Evolutionary conservation across 2,888 invertebrate species (phyloP).

Genomic region (Geotrupes spiniger): DNA sequence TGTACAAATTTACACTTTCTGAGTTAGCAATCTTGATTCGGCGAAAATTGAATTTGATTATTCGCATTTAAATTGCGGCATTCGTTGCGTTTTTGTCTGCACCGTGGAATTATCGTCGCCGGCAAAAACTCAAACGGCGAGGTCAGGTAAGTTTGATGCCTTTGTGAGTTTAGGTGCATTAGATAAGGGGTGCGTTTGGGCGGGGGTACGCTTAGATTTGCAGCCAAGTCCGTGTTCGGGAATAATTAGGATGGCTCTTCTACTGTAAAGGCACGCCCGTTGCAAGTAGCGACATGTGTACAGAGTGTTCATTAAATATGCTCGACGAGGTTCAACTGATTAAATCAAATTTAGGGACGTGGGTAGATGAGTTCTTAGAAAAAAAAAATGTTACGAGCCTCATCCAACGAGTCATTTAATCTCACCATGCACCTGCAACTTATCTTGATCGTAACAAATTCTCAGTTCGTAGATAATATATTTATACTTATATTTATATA

Average conservation of each 20-base stretch:
- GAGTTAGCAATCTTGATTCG: not conserved
- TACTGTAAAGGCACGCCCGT: conserved; percentile 28
- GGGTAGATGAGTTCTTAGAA: not conserved
- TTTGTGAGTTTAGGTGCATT: conserved; percentile 5
- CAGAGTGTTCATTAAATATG: conserved; percentile 31
- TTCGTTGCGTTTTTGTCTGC: not conserved
- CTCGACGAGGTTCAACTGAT: conserved; percentile 24
- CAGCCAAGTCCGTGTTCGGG: conserved; percentile 29
- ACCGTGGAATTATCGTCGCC: no score
- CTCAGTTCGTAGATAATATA: no score
- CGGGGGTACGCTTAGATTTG: conserved; percentile 11
- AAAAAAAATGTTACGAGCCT: not conserved
- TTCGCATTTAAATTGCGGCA: not conserved
- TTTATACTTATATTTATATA: no score
- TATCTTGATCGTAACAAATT: not conserved
- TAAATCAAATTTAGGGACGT: conserved; percentile 21
- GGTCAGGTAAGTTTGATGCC: not conserved
- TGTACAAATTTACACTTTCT: conserved; percentile 5
- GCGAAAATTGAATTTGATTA: no score
- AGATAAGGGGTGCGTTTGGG: not conserved
- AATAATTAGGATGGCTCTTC: conserved; percentile 32
- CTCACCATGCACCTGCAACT: not conserved
- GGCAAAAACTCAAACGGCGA: not conserved
- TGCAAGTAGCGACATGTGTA: conserved; percentile 30
- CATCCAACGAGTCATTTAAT: not conserved